A percentile compares a stretch with the other conserved stretches of the same genome.
Evolutionary conservation across 1,140 invertebrate species (phyloP).

Genomic region (Cyclina sinensis): DNA sequence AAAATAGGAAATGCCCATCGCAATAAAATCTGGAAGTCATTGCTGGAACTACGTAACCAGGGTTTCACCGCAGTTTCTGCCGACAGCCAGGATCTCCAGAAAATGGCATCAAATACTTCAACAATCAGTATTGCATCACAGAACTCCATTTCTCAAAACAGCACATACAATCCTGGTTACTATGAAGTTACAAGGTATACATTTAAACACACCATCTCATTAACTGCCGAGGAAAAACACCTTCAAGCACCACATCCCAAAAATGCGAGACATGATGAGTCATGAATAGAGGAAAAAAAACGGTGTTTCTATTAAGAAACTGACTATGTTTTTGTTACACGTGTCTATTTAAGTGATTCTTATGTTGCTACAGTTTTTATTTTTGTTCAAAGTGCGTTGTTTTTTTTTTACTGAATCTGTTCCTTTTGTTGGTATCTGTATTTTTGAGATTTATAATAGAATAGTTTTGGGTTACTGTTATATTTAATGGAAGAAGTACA

Average conservation of each 20-base stretch:
- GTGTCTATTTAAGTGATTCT: not conserved
- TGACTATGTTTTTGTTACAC: no score
- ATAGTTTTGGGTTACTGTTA: no score
- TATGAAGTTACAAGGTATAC: constrained; percentile 84
- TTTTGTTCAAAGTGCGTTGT: not conserved
- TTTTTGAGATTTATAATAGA: no score
- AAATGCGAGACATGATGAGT: not conserved
- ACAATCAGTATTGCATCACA: constrained; percentile 75
- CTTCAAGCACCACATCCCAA: not conserved
- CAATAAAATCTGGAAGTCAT: constrained; percentile 84
- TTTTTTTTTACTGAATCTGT: not conserved
- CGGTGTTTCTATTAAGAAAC: not conserved
- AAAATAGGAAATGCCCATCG: constrained; percentile 82
- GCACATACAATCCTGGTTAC: constrained; percentile 80
- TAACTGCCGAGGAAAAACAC: constrained; percentile 62
- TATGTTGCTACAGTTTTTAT: not conserved
- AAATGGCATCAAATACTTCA: constrained; percentile 72
- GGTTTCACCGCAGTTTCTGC: constrained; percentile 49
- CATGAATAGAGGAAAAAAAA: not conserved
- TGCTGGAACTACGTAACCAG: constrained; percentile 78
- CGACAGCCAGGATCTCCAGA: constrained; percentile 72
- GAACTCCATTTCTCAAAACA: constrained; percentile 74
- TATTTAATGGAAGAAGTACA: no score
- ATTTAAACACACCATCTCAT: constrained; percentile 84
- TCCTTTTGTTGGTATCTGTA: not conserved